Evolutionary conservation across 2,888 invertebrate species (phyloP).

Genomic region (Eurytoma californica): DNA sequence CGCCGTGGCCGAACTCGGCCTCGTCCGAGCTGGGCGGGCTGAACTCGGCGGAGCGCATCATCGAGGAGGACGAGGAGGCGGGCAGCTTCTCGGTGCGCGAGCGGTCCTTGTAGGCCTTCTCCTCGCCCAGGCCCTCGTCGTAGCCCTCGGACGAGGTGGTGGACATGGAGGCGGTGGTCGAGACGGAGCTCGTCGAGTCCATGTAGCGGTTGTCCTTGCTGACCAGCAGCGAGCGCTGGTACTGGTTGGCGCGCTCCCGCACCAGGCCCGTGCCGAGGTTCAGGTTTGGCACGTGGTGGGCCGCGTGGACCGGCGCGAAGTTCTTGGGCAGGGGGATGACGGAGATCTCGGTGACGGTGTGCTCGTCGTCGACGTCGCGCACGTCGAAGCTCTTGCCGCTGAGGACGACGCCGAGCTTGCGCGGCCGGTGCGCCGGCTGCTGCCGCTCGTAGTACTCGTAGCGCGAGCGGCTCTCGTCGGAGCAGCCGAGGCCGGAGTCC

Average conservation of each 20-base stretch:
- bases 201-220: constrained; percentile 71
- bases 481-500: constrained; percentile 80
- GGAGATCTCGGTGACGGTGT: constrained; percentile 80
- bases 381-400: constrained; percentile 86
- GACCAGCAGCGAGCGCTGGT: constrained; percentile 71
- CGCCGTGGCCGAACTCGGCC: constrained; percentile 77
- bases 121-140: constrained; percentile 80
- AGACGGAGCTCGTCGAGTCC: constrained; percentile 72
- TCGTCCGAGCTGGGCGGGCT: constrained; percentile 77
- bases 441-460: constrained; percentile 37
- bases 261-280: constrained; percentile 74
- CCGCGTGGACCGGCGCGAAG: constrained; percentile 7
- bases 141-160: constrained; percentile 74
- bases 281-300: constrained; percentile 71
- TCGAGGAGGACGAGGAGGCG: constrained; percentile 47
- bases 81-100: constrained; percentile 76
- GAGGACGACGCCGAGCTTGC: constrained; percentile 86
- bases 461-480: constrained; percentile 66
- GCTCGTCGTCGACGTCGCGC: constrained; percentile 82
- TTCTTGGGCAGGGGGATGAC: constrained; percentile 78
- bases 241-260: constrained; percentile 76
- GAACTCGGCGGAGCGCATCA: constrained; percentile 64
- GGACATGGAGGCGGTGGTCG: constrained; percentile 74
- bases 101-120: constrained; percentile 84
- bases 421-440: constrained; percentile 76